These are phyloP conservation scores for Sinohyriopsis cumingii DNA, from an alignment of 2,888 invertebrate genomes.

Conservation along the genomic window DNA sequence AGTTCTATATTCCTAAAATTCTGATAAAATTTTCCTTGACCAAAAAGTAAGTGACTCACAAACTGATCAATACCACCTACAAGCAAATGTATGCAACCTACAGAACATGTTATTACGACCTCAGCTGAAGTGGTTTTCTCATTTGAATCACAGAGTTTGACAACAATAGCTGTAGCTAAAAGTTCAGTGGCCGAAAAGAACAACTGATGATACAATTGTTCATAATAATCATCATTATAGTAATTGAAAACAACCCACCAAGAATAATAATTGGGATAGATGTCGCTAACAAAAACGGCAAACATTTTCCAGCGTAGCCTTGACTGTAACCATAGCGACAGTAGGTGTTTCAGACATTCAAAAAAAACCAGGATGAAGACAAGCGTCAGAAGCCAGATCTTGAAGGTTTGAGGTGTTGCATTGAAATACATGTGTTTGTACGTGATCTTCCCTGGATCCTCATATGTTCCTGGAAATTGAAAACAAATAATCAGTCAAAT, in stretches of 20 bases:
- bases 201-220: slow-evolving; percentile 46
- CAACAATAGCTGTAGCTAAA: slow-evolving; percentile 38
- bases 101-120: slow-evolving; percentile 41
- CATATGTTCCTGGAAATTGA: slow-evolving; percentile 46
- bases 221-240: slow-evolving; percentile 55
- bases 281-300: slow-evolving; percentile 37
- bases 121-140: slow-evolving; percentile 36
- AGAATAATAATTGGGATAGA: slow-evolving; percentile 62
- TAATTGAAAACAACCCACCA: slow-evolving; percentile 62
- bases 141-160: slow-evolving; percentile 43
- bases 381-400: slow-evolving; percentile 43
- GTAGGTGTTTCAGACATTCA: slow-evolving; percentile 42
- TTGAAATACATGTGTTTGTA: slow-evolving; percentile 63
- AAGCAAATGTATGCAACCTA: slow-evolving; percentile 50
- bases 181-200: slow-evolving; percentile 58
- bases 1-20: slow-evolving; percentile 49
- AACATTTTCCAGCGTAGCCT: slow-evolving; percentile 39
- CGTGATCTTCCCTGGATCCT: slow-evolving; percentile 38
- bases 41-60: slow-evolving; percentile 43
- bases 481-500: background rate
- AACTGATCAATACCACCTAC: slow-evolving; percentile 56
- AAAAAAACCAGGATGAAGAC: slow-evolving; percentile 34
- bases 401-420: slow-evolving; percentile 37
- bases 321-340: slow-evolving; percentile 13
- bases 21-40: slow-evolving; percentile 39